Conservation (phyloP, 2,797 vertebrate genomes). For the Danio choprae region DNA sequence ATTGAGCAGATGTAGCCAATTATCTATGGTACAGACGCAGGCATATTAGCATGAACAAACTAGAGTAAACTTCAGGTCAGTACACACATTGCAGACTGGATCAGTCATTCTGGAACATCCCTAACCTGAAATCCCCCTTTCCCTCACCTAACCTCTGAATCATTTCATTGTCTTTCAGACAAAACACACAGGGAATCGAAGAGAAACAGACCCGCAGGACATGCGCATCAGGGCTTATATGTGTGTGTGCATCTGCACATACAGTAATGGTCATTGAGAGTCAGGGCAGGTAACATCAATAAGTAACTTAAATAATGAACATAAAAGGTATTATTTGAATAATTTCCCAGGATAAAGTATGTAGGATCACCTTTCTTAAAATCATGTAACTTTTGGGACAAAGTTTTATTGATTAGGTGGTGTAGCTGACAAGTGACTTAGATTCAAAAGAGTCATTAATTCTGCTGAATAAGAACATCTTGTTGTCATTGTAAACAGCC, state of each 20-base stretch:
- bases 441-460: background rate
- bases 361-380: background rate
- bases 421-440: background rate
- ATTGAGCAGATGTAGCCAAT: slow-evolving; percentile 69
- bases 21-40: slow-evolving; percentile 59
- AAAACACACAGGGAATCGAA: background rate
- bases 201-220: background rate
- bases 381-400: no score
- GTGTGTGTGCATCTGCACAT: background rate
- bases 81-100: slow-evolving; percentile 53
- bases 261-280: background rate
- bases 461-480: background rate
- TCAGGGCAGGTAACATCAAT: no score
- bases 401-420: background rate
- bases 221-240: background rate
- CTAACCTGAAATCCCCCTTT: slow-evolving; percentile 22
- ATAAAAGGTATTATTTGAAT: background rate
- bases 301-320: background rate
- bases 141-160: slow-evolving; percentile 16
- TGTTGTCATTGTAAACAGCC: background rate
- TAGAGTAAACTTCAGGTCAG: slow-evolving; percentile 52
- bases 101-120: slow-evolving; percentile 46
- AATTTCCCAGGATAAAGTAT: background rate
- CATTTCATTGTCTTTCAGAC: slow-evolving; percentile 22
- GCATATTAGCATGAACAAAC: slow-evolving; percentile 51